Conservation (phyloP, 2,888 invertebrate species). For the Drosophila subquinaria region DNA sequence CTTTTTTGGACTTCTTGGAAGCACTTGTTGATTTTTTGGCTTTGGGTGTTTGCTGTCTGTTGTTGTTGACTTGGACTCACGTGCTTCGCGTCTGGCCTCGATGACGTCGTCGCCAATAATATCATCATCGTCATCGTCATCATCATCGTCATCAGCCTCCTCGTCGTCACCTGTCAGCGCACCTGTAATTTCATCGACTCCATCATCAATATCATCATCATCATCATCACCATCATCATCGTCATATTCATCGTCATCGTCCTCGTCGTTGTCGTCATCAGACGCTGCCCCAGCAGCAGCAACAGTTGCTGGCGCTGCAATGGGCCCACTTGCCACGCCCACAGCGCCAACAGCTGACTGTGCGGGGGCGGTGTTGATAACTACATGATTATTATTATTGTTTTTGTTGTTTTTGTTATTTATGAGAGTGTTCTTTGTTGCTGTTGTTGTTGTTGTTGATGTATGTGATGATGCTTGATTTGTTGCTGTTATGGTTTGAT, state of each 20-base stretch:
- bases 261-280: conserved; percentile 84
- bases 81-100: conserved; percentile 90
- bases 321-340: conserved; percentile 51
- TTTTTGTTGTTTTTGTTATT: conserved; percentile 55
- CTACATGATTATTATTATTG: conserved; percentile 51
- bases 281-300: conserved; percentile 87
- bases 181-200: conserved; percentile 89
- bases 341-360: conserved; percentile 46
- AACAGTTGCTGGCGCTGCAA: conserved; percentile 32
- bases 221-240: conserved; percentile 61
- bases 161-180: conserved; percentile 90
- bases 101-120: conserved; percentile 88
- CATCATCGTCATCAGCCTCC: conserved; percentile 88
- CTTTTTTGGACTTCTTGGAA: conserved; percentile 83
- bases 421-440: conserved; percentile 65
- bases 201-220: conserved; percentile 86
- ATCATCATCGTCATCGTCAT: conserved; percentile 89
- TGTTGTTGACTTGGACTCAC: conserved; percentile 93
- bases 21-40: conserved; percentile 84
- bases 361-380: conserved; percentile 42
- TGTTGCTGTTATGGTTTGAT: conserved; percentile 56
- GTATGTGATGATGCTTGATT: conserved; percentile 71
- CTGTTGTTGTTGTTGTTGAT: conserved; percentile 41
- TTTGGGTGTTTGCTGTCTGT: conserved; percentile 82
- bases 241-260: conserved; percentile 52